Conservation (phyloP, 2,888 invertebrate genomes). For the Erebia epiphron region DNA sequence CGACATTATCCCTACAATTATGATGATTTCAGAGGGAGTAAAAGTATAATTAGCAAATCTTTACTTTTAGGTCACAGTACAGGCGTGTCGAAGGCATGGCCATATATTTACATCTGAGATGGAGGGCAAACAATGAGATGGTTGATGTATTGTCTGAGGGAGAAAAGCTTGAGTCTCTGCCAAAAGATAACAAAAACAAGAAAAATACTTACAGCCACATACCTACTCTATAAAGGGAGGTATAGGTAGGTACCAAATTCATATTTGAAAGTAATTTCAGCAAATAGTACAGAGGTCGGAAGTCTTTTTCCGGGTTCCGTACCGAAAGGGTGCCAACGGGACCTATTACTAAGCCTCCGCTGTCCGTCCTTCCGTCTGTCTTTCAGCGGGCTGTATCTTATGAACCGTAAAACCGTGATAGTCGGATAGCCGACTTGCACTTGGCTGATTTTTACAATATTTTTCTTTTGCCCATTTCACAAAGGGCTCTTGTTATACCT, state of each 20-base stretch:
- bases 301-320: no score
- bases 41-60: conserved; percentile 4
- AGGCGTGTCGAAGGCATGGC: background rate
- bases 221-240: background rate
- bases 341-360: no score
- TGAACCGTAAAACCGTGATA: no score
- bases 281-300: background rate
- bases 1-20: background rate
- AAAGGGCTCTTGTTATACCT: no score
- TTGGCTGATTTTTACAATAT: no score
- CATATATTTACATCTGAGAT: background rate
- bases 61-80: background rate
- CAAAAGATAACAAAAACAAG: conserved; percentile 7
- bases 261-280: background rate
- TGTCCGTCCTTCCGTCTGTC: no score
- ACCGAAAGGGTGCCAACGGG: no score
- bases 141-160: conserved; percentile 8
- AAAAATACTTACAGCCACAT: conserved; percentile 1
- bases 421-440: no score
- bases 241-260: background rate
- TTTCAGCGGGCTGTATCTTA: no score
- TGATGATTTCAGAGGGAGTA: background rate
- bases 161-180: conserved; percentile 4
- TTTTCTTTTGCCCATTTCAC: no score
- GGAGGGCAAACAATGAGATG: conserved; percentile 14